Base-by-base conservation (phyloP, 1,140 invertebrate genomes). In the Dinoponera quadriceps region DNA sequence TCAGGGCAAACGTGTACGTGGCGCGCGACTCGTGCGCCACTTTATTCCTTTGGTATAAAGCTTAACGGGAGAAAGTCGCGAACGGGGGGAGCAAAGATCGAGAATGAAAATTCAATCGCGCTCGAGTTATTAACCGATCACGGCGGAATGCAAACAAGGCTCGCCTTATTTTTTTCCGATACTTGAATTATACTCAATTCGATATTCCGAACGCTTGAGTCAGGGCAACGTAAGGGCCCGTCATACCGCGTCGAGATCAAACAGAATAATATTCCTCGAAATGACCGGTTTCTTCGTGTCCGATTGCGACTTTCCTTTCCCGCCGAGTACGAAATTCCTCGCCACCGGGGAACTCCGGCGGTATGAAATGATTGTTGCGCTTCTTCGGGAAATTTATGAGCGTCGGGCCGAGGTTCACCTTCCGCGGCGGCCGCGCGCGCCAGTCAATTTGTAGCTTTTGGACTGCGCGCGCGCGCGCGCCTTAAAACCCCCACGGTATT, bases 361-460 rank as follows among this genome's bases (percentile, higher is more conserved):
- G 16, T 16, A n/a, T 27, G 25, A 2, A 78, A 78, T 78, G 29
- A 44, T 38, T 25, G 29, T 54, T 78, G 22, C 13, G 27, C 5
- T 54, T 54, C 25, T 48, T 22, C 62, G 22, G 33, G 18, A 68
- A 78, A 77, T 77, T 65, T 77, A 77, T 9, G 73, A 77, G 55
- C 60, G 44, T 22, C 59, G 14, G 13, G 27, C 16, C 44, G 55
- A 22, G 22, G 71, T 60, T 29, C 14, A 55, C 22, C 38, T 22
- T 51, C 25, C 3, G 2, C 20, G 16, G 20, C 49, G 11, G 29
- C 29, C 48, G n/a, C 27, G n/a, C 27, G n/a, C 29, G 16, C 38
- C 22, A 3, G 22, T 69, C 75, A 78, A 44, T 78, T 68, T 69
- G 63, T 55, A 78, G 29, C 22, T 69, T 78, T 77, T 54, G 29